phyloP scores from a whole-genome alignment of 2,888 invertebrate species.

The Acheta domesticus region DNA sequence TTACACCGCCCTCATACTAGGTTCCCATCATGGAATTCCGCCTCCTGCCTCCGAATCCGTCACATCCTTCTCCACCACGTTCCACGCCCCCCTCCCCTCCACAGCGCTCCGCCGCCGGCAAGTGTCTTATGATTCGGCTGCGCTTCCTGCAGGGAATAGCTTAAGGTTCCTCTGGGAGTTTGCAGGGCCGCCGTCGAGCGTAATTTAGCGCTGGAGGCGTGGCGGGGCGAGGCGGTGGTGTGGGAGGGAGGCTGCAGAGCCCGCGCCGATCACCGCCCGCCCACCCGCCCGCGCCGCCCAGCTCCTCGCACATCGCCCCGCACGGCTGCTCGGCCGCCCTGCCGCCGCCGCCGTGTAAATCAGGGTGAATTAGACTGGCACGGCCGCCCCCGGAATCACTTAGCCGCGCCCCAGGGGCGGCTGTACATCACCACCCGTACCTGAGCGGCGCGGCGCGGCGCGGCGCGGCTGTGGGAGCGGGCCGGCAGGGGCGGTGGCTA shows the following conservation, averaged over 20 bases:
- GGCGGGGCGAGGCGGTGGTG: not conserved
- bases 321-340: not conserved
- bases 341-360: not conserved
- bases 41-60: not conserved
- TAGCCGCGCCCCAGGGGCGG: conserved; percentile 1
- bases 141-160: conserved; percentile 9
- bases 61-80: not conserved
- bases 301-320: not conserved
- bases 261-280: not conserved
- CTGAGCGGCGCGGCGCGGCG: not conserved
- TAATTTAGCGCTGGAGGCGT: not conserved
- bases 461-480: not conserved
- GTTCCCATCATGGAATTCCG: no score
- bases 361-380: conserved; percentile 18
- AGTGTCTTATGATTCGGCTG: conserved; percentile 10
- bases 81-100: not conserved
- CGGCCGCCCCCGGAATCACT: conserved; percentile 4
- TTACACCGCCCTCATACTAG: no score
- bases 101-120: not conserved
- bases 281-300: not conserved
- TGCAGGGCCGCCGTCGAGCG: not conserved
- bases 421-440: not conserved
- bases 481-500: not conserved
- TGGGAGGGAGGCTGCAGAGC: not conserved
- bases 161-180: not conserved